These are phyloP conservation scores for Agrilus mali DNA, from an alignment of 2,888 invertebrate species.

Conservation along the genomic window DNA sequence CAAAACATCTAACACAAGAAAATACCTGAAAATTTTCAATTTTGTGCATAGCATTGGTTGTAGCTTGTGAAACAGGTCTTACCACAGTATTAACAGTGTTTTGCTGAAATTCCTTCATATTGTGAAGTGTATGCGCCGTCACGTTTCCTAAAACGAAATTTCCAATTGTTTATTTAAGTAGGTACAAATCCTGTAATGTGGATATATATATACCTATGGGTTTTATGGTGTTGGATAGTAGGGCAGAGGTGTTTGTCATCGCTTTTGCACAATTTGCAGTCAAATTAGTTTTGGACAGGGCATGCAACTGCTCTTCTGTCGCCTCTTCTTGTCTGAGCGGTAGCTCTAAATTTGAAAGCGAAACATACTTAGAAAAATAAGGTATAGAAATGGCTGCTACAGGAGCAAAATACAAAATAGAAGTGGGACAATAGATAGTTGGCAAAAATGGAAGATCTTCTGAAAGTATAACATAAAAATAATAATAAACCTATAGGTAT, in stretches of 20 bases:
- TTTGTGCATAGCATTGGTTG: slow-evolving; percentile 45
- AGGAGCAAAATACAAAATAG: too few relatives aligned
- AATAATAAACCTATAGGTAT: too few relatives aligned
- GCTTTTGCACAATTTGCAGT: slow-evolving; percentile 6
- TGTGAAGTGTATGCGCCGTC: slow-evolving; percentile 29
- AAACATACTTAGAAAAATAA: too few relatives aligned
- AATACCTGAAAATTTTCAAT: slow-evolving; percentile 51
- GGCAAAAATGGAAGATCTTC: too few relatives aligned
- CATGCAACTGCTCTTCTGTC: too few relatives aligned
- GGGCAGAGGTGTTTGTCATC: background rate
- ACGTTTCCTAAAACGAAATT: slow-evolving; percentile 21
- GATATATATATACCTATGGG: slow-evolving; percentile 6
- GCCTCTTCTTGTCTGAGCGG: too few relatives aligned
- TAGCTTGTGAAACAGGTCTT: slow-evolving; percentile 26
- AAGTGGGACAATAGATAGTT: too few relatives aligned
- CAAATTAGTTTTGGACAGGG: background rate
- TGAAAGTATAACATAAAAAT: too few relatives aligned
- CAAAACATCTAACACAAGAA: background rate
- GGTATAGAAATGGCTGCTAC: too few relatives aligned
- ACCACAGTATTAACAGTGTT: slow-evolving; percentile 27
- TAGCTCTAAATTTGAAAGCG: too few relatives aligned
- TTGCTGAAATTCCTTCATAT: slow-evolving; percentile 43
- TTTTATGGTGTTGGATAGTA: slow-evolving; percentile 1
- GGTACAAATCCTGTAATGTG: too few relatives aligned
- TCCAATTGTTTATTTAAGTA: too few relatives aligned